Evolutionary conservation across 2,888 invertebrate species (phyloP).

Genomic region (Mesorhabditis sp.): DNA sequence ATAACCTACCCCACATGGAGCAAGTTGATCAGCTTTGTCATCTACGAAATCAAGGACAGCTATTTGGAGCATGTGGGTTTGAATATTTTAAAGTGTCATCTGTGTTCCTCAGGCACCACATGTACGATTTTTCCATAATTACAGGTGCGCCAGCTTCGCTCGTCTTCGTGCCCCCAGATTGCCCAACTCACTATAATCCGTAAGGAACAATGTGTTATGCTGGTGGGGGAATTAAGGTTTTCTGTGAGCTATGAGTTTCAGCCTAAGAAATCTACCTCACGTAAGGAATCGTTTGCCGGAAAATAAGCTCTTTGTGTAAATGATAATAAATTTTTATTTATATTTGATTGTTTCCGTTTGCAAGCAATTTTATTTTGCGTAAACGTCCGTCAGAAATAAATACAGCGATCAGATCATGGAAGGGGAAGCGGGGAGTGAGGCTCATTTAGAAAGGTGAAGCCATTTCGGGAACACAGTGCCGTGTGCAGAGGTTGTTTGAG

Average conservation of each 20-base stretch:
- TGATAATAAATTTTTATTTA: conserved; percentile 7
- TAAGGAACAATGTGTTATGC: conserved; percentile 20
- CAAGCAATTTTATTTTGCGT: too few relatives aligned
- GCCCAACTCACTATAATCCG: conserved; percentile 12
- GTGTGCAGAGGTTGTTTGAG: background rate
- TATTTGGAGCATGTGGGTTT: conserved; percentile 48
- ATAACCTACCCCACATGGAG: conserved; percentile 43
- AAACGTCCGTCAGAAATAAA: too few relatives aligned
- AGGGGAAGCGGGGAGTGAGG: too few relatives aligned
- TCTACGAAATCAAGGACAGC: conserved; percentile 54
- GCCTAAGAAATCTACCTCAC: conserved; percentile 12
- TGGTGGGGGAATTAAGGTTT: background rate
- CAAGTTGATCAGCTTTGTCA: conserved; percentile 49
- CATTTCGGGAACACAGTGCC: background rate
- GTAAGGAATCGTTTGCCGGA: background rate
- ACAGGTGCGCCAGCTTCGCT: conserved; percentile 31
- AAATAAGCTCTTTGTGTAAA: conserved; percentile 20
- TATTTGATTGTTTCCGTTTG: too few relatives aligned
- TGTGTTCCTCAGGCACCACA: background rate
- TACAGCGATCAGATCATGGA: too few relatives aligned
- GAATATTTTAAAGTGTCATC: background rate
- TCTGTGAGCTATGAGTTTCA: conserved; percentile 18
- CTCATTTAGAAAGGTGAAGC: background rate
- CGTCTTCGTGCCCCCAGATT: conserved; percentile 48
- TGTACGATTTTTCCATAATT: conserved; percentile 9